Evolutionary conservation across 2,797 vertebrate species (phyloP).

Genomic region (Amblyraja radiata): DNA sequence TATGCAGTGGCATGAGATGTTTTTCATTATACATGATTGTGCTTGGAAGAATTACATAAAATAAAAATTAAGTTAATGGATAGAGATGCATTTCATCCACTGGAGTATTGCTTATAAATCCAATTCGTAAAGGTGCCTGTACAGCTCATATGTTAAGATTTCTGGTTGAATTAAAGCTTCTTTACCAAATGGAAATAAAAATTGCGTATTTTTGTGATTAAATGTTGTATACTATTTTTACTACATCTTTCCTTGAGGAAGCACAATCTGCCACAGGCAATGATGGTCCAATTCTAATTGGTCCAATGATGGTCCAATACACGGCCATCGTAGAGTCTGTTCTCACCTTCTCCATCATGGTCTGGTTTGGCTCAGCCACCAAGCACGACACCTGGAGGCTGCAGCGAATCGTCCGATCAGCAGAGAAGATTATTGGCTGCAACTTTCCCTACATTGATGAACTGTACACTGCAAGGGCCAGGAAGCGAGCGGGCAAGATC

Average conservation of each 20-base stretch:
- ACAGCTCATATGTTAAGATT: not conserved
- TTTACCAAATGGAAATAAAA: not conserved
- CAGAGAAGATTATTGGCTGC: too few relatives aligned
- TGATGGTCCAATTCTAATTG: too few relatives aligned
- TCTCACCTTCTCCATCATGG: too few relatives aligned
- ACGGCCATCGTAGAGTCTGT: too few relatives aligned
- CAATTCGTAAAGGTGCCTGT: not conserved
- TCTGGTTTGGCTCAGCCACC: too few relatives aligned
- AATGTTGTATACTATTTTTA: not conserved
- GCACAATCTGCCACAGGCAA: too few relatives aligned
- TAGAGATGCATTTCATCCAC: not conserved
- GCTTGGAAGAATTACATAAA: not conserved
- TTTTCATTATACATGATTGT: not conserved
- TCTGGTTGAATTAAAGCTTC: not conserved
- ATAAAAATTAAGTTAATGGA: not conserved
- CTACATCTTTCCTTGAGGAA: not conserved
- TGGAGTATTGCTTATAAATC: not conserved
- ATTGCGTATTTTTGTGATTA: not conserved
- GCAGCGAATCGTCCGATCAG: too few relatives aligned
- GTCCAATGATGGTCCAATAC: too few relatives aligned
- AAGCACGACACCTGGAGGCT: too few relatives aligned
- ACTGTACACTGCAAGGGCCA: too few relatives aligned
- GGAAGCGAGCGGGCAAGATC: too few relatives aligned
- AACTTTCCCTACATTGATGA: too few relatives aligned
- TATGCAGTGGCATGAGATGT: not conserved